Percentiles rank a stretch among this genome's conserved stretches.
Evolutionary conservation across 2,797 vertebrate species (phyloP).

Genomic region (Sebastes hopkinsi): DNA sequence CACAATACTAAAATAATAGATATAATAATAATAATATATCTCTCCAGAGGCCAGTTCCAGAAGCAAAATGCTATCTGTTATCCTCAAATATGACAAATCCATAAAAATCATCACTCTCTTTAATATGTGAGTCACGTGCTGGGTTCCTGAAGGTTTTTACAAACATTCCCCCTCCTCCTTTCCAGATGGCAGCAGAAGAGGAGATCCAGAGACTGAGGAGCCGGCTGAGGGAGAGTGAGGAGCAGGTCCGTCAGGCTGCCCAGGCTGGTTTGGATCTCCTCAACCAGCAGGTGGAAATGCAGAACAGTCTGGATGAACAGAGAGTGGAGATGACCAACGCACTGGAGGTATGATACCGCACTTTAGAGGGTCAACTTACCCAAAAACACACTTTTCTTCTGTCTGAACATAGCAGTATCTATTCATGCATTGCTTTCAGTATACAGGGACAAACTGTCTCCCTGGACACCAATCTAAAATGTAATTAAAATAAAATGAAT

Average conservation of each 20-base stretch:
- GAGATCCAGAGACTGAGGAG: constrained; percentile 64
- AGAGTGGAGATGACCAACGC: constrained; percentile 87
- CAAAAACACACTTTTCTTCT: too few relatives aligned
- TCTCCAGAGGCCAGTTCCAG: background rate
- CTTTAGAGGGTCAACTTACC: too few relatives aligned
- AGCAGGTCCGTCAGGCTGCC: constrained; percentile 88
- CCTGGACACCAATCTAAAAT: background rate
- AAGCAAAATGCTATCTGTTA: background rate
- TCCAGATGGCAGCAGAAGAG: constrained; percentile 48
- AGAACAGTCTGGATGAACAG: constrained; percentile 88
- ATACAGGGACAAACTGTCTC: background rate
- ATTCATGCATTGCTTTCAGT: background rate
- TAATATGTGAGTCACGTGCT: background rate
- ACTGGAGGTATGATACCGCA: constrained; percentile 83
- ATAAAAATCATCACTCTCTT: background rate
- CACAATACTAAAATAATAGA: background rate
- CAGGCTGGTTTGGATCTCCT: constrained; percentile 91
- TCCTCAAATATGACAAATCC: background rate
- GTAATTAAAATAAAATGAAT: background rate
- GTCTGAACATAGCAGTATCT: too few relatives aligned
- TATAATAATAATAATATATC: background rate
- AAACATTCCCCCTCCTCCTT: background rate
- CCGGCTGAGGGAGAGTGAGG: constrained; percentile 86
- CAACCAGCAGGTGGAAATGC: constrained; percentile 89
- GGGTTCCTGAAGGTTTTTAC: background rate